A percentile compares a stretch with the other conserved stretches of the same genome.
phyloP scores from a whole-genome alignment of 2,797 vertebrate species.

The Pitangus sulphuratus region DNA sequence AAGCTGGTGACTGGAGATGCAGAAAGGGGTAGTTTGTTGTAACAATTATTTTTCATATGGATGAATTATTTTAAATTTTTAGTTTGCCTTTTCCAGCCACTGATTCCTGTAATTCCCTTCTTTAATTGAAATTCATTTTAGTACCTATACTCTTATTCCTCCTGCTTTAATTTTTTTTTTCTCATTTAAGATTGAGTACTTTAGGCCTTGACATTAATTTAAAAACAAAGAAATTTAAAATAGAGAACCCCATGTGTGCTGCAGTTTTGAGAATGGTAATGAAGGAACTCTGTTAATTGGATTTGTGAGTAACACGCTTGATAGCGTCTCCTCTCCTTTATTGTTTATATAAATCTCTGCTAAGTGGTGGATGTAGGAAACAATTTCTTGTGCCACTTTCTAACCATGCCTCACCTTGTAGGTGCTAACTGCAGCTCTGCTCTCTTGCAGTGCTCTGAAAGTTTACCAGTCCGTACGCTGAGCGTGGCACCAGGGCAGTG shows the following conservation, averaged over 20 bases:
- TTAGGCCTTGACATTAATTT: not conserved
- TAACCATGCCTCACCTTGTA: not conserved
- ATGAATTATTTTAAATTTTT: not conserved
- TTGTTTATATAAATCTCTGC: not conserved
- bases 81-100: not conserved
- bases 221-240: not conserved
- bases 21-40: not conserved
- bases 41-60: not conserved
- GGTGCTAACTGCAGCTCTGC: not conserved
- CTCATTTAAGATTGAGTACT: not conserved
- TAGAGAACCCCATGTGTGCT: not conserved
- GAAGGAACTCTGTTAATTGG: not conserved
- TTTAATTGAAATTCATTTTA: not conserved
- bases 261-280: not conserved
- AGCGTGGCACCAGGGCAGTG: slow-evolving; percentile 91
- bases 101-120: not conserved
- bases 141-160: not conserved
- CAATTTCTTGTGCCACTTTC: not conserved
- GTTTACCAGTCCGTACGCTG: slow-evolving; percentile 87
- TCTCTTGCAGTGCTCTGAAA: slow-evolving; percentile 87
- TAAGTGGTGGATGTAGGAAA: not conserved
- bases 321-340: not conserved
- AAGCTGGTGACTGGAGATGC: not conserved
- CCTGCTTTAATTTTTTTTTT: not conserved
- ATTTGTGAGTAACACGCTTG: not conserved